These are phyloP conservation scores for Trissoscelio sp. DNA, from an alignment of 2,888 invertebrate genomes.

Conservation along the genomic window DNA sequence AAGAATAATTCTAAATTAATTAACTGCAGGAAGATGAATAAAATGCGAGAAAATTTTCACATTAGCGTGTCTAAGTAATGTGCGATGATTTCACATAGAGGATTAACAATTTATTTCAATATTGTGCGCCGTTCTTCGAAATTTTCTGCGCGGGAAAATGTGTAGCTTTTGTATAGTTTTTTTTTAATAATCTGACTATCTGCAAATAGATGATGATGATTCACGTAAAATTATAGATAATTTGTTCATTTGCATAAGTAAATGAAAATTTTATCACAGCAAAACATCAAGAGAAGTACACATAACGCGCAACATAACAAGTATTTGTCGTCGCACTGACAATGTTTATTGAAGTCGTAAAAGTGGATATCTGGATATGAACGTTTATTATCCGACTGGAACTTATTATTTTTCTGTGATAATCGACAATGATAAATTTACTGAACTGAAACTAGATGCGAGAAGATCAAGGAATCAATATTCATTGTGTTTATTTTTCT, in stretches of 20 bases:
- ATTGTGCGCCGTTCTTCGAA: not conserved
- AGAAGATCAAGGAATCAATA: too few relatives aligned
- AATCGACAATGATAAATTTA: slow-evolving; percentile 23
- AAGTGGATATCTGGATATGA: slow-evolving; percentile 33
- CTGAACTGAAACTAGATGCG: not conserved
- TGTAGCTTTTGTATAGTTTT: not conserved
- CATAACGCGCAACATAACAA: slow-evolving; percentile 20
- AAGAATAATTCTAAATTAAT: slow-evolving; percentile 48
- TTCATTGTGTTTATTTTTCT: too few relatives aligned
- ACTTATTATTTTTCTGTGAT: slow-evolving; percentile 29
- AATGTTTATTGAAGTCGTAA: slow-evolving; percentile 42
- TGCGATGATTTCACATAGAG: not conserved
- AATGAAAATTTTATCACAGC: slow-evolving; percentile 55
- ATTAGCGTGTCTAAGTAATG: not conserved
- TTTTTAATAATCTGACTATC: not conserved
- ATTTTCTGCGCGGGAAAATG: not conserved
- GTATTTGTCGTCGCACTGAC: slow-evolving; percentile 37
- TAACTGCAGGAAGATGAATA: slow-evolving; percentile 40
- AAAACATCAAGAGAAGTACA: slow-evolving; percentile 31
- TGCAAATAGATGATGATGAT: slow-evolving; percentile 18
- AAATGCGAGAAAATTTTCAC: slow-evolving; percentile 27
- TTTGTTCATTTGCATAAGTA: slow-evolving; percentile 56
- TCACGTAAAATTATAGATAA: slow-evolving; percentile 55
- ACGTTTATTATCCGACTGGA: slow-evolving; percentile 30
- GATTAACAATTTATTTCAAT: not conserved